These are phyloP conservation scores for Astropecten irregularis DNA, from an alignment of 53 echinoderm and acorn worm species.

Conservation along the genomic window DNA sequence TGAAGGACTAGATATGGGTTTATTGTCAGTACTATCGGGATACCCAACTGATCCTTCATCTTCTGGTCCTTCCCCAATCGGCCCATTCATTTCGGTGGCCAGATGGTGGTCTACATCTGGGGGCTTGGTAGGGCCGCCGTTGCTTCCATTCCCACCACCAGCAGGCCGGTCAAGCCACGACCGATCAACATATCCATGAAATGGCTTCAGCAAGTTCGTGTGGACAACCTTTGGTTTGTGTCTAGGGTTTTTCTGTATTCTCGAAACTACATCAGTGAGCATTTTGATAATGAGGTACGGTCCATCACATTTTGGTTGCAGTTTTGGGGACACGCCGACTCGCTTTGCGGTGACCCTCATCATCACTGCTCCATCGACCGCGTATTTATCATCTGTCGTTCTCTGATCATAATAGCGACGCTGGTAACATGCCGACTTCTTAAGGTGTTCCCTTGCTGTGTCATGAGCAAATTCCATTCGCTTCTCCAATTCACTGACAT, in stretches of 20 bases:
- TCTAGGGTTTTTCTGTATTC: background rate
- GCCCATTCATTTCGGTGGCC: too few relatives aligned
- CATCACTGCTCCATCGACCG: background rate
- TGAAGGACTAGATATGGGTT: too few relatives aligned
- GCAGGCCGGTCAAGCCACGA: background rate
- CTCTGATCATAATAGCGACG: background rate
- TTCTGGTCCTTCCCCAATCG: too few relatives aligned
- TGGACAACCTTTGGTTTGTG: background rate
- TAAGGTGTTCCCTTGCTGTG: background rate
- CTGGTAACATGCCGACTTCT: background rate
- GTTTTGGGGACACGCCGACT: conserved; percentile 49
- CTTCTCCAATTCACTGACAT: background rate
- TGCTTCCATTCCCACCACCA: too few relatives aligned
- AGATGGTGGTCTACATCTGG: too few relatives aligned
- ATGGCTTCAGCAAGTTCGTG: conserved; percentile 2
- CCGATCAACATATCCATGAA: background rate
- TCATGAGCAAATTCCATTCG: conserved; percentile 7
- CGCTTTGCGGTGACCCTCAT: background rate
- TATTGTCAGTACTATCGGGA: too few relatives aligned
- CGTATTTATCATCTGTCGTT: background rate
- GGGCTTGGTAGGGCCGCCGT: too few relatives aligned
- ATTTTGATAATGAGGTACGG: conserved; percentile 19
- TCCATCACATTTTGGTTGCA: conserved; percentile 43
- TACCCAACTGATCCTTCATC: too few relatives aligned
- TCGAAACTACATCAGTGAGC: background rate